Evolutionary conservation across 2,797 vertebrate species (phyloP), one percentile per base, ranked within the genome.

Genomic region (Spinus pinus): DNA sequence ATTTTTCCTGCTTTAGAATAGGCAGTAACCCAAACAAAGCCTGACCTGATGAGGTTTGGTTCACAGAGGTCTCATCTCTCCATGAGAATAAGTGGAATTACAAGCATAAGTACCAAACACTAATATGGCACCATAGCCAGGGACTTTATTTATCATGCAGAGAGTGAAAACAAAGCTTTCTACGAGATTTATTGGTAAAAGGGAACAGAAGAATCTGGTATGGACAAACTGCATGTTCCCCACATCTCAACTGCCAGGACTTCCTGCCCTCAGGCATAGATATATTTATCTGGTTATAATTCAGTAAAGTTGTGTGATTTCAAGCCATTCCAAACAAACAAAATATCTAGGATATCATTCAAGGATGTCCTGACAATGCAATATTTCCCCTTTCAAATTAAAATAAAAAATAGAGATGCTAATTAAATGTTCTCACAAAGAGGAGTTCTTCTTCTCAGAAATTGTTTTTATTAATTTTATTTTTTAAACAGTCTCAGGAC

Each of bases 151-250:
- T 96, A 80, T 97, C 92, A 94, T 80, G 67, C 56, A 47, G 90
- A 79, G 88, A 95, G 86, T 88, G 83, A 94, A 97, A 96, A 96
- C 95, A 96, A 95, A 96, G 96, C 88, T 85, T 94, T 93, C 69
- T 39, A 35, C 62, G 25, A 69, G 79, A 92, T 91, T 95, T 97
- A 90, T 94, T 97, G 86, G 84, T 92, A 96, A 80, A 96, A 95
- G 90, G 46, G 91, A 90, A 82, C 60, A 90, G 88, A 97, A 86
- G 92, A 95, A 93, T 92, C 93, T 79, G 82, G 51, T 75, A 90
- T 65, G 94, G 95, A 95, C 81, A 94, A 96, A 86, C 92, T 71
- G 64, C 67, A 71, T 95, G 83, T 85, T 95, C 95, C 71, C 60
- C 57, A 73, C 14, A 8, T 94, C 81, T 94, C 88, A 80, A 75